A percentile compares a stretch with the other conserved stretches of the same genome.
phyloP scores from a whole-genome alignment of 1,140 invertebrate genomes.

The Portunus trituberculatus region DNA sequence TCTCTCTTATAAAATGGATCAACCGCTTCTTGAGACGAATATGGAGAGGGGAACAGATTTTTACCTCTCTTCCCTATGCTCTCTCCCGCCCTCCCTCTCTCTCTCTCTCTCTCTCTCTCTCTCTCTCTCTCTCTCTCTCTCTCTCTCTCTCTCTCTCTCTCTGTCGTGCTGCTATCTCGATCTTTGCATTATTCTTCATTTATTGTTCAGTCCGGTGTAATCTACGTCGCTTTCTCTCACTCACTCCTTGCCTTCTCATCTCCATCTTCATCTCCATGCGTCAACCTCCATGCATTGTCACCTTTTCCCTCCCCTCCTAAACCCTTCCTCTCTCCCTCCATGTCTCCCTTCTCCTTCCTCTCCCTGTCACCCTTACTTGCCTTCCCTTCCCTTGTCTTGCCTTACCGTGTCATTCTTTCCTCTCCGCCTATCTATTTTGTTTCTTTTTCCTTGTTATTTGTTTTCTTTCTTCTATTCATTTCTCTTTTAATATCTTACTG shows the following conservation, averaged over 20 bases:
- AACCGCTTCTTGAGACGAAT: background rate
- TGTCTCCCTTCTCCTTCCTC: background rate
- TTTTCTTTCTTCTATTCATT: background rate
- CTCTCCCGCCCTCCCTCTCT: slow-evolving; percentile 15
- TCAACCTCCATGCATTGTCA: background rate
- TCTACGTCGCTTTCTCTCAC: slow-evolving; percentile 43
- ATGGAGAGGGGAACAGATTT: background rate
- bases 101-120: slow-evolving; percentile 42
- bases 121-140: background rate
- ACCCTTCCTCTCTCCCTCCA: background rate
- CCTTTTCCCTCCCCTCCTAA: background rate
- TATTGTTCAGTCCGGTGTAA: background rate
- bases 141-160: background rate
- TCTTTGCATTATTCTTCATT: slow-evolving; percentile 16
- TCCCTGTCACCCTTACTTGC: background rate
- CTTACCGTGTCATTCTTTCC: background rate
- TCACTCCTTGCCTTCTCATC: slow-evolving; percentile 16
- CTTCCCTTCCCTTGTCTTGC: background rate
- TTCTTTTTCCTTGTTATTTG: no score
- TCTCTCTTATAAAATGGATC: slow-evolving; percentile 7
- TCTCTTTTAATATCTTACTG: background rate
- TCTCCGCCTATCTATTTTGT: no score
- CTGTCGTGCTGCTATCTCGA: background rate
- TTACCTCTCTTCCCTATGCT: background rate
- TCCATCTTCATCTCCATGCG: background rate